phyloP scores from a whole-genome alignment of 2,113 vertebrate species.

The Elaphurus davidianus region DNA sequence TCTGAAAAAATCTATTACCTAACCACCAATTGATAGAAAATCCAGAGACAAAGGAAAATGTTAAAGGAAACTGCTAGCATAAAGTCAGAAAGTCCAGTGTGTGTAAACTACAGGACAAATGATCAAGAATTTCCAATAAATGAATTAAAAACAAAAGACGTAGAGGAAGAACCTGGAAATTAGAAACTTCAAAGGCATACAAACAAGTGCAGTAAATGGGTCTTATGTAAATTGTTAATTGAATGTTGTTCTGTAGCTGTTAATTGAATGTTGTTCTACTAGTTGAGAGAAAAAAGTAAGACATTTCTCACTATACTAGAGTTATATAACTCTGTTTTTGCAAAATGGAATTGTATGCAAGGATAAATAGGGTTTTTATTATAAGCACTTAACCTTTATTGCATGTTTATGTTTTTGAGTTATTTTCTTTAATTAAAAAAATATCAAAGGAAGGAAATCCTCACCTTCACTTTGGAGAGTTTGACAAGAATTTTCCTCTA shows the following conservation, averaged over 20 bases:
- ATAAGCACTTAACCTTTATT: neutral
- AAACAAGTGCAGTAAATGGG: neutral
- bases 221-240: neutral
- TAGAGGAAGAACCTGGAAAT: neutral
- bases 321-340: neutral
- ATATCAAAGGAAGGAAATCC: neutral
- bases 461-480: neutral
- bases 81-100: neutral
- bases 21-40: neutral
- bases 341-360: neutral
- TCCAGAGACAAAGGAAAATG: neutral
- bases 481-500: neutral
- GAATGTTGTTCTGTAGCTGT: neutral
- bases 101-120: neutral
- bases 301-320: neutral
- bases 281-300: neutral
- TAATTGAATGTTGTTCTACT: neutral
- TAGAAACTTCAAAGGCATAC: neutral
- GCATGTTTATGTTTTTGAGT: neutral
- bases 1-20: neutral
- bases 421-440: constrained; percentile 5
- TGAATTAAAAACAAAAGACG: neutral
- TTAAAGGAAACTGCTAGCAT: neutral
- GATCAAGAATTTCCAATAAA: neutral
- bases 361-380: neutral